Conservation (phyloP, 1,140 invertebrate species). For the Ceratoteleas bidentatus region DNA sequence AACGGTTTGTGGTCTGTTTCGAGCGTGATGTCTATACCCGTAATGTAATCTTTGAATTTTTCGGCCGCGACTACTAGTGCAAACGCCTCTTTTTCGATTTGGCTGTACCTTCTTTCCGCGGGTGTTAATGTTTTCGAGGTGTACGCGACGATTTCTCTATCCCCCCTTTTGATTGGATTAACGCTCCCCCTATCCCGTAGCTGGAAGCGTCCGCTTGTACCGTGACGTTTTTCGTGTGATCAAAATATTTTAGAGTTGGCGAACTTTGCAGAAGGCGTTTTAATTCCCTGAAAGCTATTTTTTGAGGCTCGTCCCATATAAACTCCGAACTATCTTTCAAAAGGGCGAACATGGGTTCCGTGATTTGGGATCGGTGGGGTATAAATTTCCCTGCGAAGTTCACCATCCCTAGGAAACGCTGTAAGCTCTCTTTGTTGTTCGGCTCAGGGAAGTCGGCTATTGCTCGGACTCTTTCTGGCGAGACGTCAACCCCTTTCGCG, state of each 20-base stretch:
- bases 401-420: conserved; percentile 25
- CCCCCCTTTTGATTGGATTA: conserved; percentile 1
- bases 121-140: neutral
- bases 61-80: neutral
- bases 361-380: conserved; percentile 47
- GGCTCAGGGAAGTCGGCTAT: conserved; percentile 53
- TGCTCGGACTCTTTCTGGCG: conserved; percentile 66
- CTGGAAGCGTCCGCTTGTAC: conserved; percentile 5
- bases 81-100: conserved; percentile 11
- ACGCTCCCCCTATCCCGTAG: conserved; percentile 6
- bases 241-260: neutral
- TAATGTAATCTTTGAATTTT: conserved; percentile 24
- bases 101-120: conserved; percentile 9
- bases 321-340: conserved; percentile 40
- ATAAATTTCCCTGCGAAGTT: conserved; percentile 61
- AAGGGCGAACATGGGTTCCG: conserved; percentile 55
- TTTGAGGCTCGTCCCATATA: conserved; percentile 34
- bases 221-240: conserved; percentile 8
- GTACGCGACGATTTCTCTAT: no score
- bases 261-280: conserved; percentile 7
- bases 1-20: conserved; percentile 12
- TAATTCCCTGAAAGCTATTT: conserved; percentile 24
- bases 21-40: neutral
- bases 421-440: neutral
- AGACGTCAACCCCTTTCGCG: conserved; percentile 58